Base-by-base conservation (phyloP, 2,888 invertebrate genomes). In the Lampropteryx suffumata region DNA sequence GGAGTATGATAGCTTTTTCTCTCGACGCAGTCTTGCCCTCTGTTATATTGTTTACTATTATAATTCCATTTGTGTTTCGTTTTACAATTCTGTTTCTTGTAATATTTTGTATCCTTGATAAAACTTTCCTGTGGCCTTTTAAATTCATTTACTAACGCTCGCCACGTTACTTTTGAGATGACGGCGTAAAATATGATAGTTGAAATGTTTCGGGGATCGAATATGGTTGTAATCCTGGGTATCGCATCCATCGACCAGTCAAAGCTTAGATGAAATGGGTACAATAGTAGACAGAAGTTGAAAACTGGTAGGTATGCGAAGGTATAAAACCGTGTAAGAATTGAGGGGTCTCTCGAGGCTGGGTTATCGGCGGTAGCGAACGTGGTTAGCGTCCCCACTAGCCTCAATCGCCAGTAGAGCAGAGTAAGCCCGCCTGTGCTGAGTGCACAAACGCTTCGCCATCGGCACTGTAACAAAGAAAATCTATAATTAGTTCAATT, bases 181-280 rank as follows among this genome's bases (percentile, higher is more conserved):
- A 90, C 73, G 3, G 88, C 85, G 83, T 98, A 99, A 76, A 98
- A 95, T 53, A 93, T 84, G 13, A 94, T 72, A 2, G 96, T 94
- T 56, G 94, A 91, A 47, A 96, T 77, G 81, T 97, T 97, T 59
- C 99, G 92, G 3, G 92, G 89, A 81, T 99, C 99, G 67, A 93
- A 90, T 11, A 96, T 65, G 21, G 94, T 92, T 37, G 94, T 94
- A 64, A 99, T 93, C 55, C 96, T 92, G 6, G 98, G 97, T 69
- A 99, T 94, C 1, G 99, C 95, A 68, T 98, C 98, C 99, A 99
- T 99, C 17, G 98, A 98, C 99, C 99, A 99, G 86, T 99, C 99
- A 88, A 98, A 99, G 82, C 98, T 98, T 46, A 99, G 91, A 64
- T 94, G 94, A 65, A 93, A 93, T 4, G 99, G 99, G 80, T 94